Conservation (phyloP, 2,113 vertebrate genomes). For the Coturnix japonica region DNA sequence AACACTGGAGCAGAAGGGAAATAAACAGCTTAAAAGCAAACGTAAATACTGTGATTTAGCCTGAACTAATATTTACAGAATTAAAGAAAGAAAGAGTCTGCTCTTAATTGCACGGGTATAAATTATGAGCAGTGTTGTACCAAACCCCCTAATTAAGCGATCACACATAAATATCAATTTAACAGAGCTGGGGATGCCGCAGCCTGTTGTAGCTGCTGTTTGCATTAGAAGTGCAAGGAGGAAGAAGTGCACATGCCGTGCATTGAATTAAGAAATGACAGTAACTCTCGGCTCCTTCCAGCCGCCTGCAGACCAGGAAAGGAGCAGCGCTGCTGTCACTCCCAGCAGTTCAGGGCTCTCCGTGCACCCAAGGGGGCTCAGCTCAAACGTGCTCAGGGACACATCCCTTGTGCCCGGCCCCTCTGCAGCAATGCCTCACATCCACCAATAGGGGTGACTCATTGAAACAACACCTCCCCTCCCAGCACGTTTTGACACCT, state of each 20-base stretch:
- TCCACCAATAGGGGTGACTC: background rate
- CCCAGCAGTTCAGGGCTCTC: background rate
- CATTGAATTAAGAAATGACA: fast-evolving
- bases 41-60: background rate
- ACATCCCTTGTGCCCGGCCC: fast-evolving
- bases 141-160: background rate
- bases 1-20: background rate
- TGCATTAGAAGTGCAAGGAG: background rate
- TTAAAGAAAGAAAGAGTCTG: background rate
- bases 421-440: background rate
- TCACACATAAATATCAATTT: background rate
- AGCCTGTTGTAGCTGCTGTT: background rate
- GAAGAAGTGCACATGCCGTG: background rate
- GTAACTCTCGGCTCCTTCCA: background rate
- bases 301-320: background rate
- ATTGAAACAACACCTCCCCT: background rate
- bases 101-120: background rate
- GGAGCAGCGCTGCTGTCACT: background rate
- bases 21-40: background rate
- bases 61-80: background rate
- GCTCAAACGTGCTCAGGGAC: background rate
- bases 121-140: background rate
- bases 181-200: background rate
- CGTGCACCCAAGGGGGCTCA: fast-evolving
- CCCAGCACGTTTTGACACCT: background rate